phyloP scores from a whole-genome alignment of 1,140 invertebrate genomes.

The Drosophila quadrilineata region DNA sequence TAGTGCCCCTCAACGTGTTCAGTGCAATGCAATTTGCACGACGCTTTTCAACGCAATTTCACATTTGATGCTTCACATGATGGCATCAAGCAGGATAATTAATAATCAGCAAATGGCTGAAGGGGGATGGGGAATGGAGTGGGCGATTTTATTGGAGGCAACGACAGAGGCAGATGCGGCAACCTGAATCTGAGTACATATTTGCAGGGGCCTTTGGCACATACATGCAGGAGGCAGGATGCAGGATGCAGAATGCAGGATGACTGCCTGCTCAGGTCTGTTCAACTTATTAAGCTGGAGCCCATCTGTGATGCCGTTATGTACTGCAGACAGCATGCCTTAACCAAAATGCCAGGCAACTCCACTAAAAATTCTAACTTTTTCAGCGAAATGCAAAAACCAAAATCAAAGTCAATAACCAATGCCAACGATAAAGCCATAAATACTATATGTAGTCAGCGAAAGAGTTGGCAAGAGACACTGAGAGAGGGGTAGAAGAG shows the following conservation, averaged over 20 bases:
- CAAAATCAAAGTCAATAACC: constrained; percentile 73
- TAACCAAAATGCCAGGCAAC: neutral
- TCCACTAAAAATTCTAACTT: constrained; percentile 16
- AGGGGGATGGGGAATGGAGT: neutral
- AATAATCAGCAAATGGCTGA: constrained; percentile 44
- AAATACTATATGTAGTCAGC: constrained; percentile 40
- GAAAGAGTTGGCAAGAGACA: too few relatives aligned
- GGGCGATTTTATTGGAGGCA: neutral
- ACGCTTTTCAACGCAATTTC: constrained; percentile 27
- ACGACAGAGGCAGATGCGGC: constrained; percentile 3
- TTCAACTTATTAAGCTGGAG: too few relatives aligned
- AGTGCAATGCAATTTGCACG: constrained; percentile 10
- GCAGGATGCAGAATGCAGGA: too few relatives aligned
- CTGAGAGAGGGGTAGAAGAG: too few relatives aligned
- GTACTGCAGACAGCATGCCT: neutral
- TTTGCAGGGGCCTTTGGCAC: too few relatives aligned
- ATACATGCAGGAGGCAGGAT: too few relatives aligned
- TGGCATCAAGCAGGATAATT: constrained; percentile 50
- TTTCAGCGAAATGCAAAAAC: constrained; percentile 33
- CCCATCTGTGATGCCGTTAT: too few relatives aligned
- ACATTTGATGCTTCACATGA: constrained; percentile 9
- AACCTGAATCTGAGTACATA: constrained; percentile 3
- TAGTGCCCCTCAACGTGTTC: too few relatives aligned
- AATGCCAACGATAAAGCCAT: constrained; percentile 73
- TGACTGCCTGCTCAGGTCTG: too few relatives aligned